Evolutionary conservation across 1,140 invertebrate species (phyloP), one percentile per base, ranked within the genome.

Genomic region (Cotesia glomerata): DNA sequence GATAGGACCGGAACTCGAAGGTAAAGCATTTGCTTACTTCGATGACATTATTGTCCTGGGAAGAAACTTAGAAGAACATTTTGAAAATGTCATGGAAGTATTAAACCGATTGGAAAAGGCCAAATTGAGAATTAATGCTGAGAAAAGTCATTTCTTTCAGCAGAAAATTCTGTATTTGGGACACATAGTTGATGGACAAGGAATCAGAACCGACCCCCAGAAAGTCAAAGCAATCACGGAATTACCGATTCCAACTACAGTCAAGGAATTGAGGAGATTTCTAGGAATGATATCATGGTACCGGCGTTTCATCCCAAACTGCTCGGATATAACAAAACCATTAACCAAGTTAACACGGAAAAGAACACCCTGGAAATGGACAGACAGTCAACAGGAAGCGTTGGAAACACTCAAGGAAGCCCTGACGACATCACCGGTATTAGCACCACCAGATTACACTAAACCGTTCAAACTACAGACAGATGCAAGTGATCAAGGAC

Each of bases 241-340:
- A 1, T 58, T 63, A 9, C 49, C 61, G 1, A 2, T n/a, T 9
- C 82, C 80, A 13, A 75, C n/a, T 1, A 79, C 71, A 7, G 61
- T 77, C 4, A 80, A 78, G 39, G 49, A 82, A 32, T 8, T 84
- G 2, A 71, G 78, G 26, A 39, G 75, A 49, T 84, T 83, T 34
- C 32, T 85, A 0, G 81, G 79, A 7, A 73, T 79, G 26, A 65
- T 74, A 0, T 74, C 69, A 0, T 88, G 82, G 76, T 88, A 88
- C 68, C 69, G 83, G 18, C 65, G 81, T 0, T 86, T 87, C 52
- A 80, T 88, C 5, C 72, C 74, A 5, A 79, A 84, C 39, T 86
- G 81, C 71, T 61, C 80, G 0, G 61, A 73, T n/a, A 71, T 84
- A 9, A 77, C 74, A 7, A 49, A 35, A 11, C 83, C 81, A 5